Percentiles rank a stretch among this genome's conserved stretches.
Evolutionary conservation across 2,797 vertebrate species (phyloP).

Genomic region (Rhinogobio ventralis): DNA sequence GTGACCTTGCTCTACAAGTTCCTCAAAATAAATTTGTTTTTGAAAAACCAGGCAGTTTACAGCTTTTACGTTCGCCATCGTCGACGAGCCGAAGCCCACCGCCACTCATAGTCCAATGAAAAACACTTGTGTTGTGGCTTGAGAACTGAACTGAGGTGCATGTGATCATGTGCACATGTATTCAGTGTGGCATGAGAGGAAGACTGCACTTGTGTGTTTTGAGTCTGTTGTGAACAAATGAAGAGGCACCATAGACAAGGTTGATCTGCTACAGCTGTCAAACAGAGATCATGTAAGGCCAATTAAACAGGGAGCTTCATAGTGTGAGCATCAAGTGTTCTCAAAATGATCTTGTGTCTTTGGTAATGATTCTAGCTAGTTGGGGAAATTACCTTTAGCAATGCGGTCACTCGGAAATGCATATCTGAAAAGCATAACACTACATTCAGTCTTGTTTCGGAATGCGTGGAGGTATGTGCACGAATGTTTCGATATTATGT

Average conservation of each 20-base stretch:
- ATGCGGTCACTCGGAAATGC: conserved; percentile 32
- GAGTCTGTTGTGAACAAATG: conserved; percentile 50
- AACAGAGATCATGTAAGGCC: conserved; percentile 43
- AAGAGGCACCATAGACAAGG: conserved; percentile 58
- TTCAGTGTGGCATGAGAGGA: conserved; percentile 58
- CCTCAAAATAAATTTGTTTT: conserved; percentile 78
- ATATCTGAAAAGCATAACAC: conserved; percentile 35
- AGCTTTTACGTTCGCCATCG: conserved; percentile 84
- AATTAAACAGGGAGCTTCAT: conserved; percentile 27
- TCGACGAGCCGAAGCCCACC: conserved; percentile 54
- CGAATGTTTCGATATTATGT: background rate
- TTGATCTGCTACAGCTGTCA: conserved; percentile 55
- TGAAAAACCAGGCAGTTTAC: conserved; percentile 86
- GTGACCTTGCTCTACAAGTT: conserved; percentile 77
- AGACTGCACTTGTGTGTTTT: conserved; percentile 59
- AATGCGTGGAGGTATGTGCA: background rate
- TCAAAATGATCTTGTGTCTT: conserved; percentile 41
- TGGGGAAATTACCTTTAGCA: conserved; percentile 30
- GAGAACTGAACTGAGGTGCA: conserved; percentile 49
- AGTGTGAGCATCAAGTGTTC: background rate
- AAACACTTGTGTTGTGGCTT: conserved; percentile 54
- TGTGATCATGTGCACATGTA: conserved; percentile 45
- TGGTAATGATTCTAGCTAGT: conserved; percentile 62
- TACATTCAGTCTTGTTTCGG: conserved; percentile 38
- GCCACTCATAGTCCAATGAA: conserved; percentile 49